Evolutionary conservation across 2,797 vertebrate species (phyloP).

Genomic region (Peromyscus melanophrys): DNA sequence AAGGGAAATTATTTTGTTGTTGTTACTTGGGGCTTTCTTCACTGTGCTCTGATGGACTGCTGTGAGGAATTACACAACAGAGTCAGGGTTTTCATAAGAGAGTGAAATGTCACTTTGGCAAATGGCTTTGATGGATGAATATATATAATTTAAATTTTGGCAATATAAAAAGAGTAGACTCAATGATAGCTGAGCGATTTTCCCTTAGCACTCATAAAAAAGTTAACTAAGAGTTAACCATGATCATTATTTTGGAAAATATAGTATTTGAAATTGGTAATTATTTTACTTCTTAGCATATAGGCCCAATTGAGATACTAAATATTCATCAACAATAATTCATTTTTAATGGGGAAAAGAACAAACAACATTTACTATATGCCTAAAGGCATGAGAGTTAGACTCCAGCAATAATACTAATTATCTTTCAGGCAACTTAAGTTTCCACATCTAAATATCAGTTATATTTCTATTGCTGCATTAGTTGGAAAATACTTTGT

Average conservation of each 20-base stretch:
- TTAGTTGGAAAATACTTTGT: neutral
- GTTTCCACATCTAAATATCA: slow-evolving; percentile 1
- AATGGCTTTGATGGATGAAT: slow-evolving; percentile 39
- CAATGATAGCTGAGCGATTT: neutral
- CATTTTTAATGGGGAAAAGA: neutral
- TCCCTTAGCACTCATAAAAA: neutral
- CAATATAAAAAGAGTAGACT: neutral
- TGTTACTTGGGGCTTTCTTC: neutral
- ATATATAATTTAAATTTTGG: neutral
- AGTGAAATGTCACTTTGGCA: slow-evolving; percentile 2
- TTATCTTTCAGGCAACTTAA: neutral
- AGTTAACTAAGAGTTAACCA: neutral
- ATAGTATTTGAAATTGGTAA: neutral
- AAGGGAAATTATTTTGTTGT: neutral
- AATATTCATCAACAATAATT: neutral
- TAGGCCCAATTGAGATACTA: neutral
- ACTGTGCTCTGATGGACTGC: neutral
- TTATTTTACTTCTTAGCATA: neutral
- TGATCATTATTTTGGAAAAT: neutral
- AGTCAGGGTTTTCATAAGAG: neutral
- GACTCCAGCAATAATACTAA: neutral
- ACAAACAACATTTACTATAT: neutral
- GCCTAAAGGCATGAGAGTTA: neutral
- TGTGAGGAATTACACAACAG: neutral
- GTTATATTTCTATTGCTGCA: neutral